Base-by-base conservation (phyloP, 1,140 invertebrate species). In the Pseudomyrmex dendroicus region DNA sequence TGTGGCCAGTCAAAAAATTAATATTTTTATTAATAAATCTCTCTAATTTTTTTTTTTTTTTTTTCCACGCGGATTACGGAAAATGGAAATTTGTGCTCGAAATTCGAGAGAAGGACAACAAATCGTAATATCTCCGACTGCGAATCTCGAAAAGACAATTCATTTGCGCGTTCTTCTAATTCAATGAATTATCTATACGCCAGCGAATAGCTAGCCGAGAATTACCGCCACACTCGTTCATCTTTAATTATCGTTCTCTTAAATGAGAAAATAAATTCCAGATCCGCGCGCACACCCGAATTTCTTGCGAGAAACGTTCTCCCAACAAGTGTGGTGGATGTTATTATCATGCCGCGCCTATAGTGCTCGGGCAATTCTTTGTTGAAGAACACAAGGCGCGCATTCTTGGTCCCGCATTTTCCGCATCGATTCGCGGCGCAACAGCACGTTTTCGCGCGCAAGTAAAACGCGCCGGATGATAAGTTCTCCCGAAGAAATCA, bases 121-220 rank as follows among this genome's bases (percentile, higher is more conserved):
- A 35, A 52, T 35, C 4, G 59, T 35, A 17, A 54, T 52, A 52
- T 17, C 48, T 76, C 66, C 66, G 12, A 0, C 8, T n/a, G 22
- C n/a, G 57, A 52, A 64, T 66, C 61, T 66, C 3, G 10, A 0
- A 8, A 25, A 35, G n/a, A 5, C n/a, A 46, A 78, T 78, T 78
- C 35, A 78, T 78, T 68, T 59, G 0, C 52, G 57, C 50, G 35
- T 78, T 57, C 63, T 68, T 68, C 35, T 57, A 57, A 57, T 57
- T 44, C 66, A 68, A 78, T 78, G 54, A 78, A 78, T 78, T 70
- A 68, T 70, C 76, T 59, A 70, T 52, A 61, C 46, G 48, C 13
- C 25, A 20, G 56, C 22, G 44, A 57, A 70, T 70, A 59, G 20
- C 52, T 68, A 66, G 52, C 64, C 35, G 35, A 35, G 52, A 78